Evolutionary conservation across 37 sponge, comb jelly and placozoan genomes (phyloP).

Genomic region (Dysidea cf. avara): DNA sequence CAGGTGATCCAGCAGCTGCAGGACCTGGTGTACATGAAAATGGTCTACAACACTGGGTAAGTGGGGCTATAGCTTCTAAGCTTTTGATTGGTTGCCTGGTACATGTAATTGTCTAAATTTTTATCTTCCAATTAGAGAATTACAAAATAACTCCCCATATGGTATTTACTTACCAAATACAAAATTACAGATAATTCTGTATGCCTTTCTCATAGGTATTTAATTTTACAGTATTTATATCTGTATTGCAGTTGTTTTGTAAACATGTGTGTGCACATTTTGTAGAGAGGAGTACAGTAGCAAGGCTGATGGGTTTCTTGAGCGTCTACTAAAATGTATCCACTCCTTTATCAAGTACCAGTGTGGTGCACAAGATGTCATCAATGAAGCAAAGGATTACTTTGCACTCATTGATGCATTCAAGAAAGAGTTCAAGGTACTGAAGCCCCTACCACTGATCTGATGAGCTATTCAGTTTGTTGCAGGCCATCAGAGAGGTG

Average conservation of each 20-base stretch:
- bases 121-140: too few relatives aligned
- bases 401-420: constrained; percentile 40
- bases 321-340: constrained; percentile 24
- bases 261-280: background rate
- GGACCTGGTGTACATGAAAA: too few relatives aligned
- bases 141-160: too few relatives aligned
- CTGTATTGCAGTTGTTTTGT: background rate
- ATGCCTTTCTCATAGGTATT: too few relatives aligned
- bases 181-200: too few relatives aligned
- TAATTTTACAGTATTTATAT: too few relatives aligned
- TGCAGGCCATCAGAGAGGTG: constrained; percentile 40
- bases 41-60: too few relatives aligned
- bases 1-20: too few relatives aligned
- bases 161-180: too few relatives aligned
- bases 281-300: background rate
- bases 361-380: constrained; percentile 15
- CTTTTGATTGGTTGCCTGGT: too few relatives aligned
- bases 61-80: too few relatives aligned
- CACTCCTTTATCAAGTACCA: constrained; percentile 21
- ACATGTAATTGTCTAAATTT: too few relatives aligned
- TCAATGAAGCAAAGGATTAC: constrained; percentile 10
- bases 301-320: constrained; percentile 12
- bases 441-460: background rate
- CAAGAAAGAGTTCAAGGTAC: constrained; percentile 72
- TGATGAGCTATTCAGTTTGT: constrained; percentile 1